phyloP scores from a whole-genome alignment of 2,888 invertebrate species.

The Nipponacmea schrenckii region DNA sequence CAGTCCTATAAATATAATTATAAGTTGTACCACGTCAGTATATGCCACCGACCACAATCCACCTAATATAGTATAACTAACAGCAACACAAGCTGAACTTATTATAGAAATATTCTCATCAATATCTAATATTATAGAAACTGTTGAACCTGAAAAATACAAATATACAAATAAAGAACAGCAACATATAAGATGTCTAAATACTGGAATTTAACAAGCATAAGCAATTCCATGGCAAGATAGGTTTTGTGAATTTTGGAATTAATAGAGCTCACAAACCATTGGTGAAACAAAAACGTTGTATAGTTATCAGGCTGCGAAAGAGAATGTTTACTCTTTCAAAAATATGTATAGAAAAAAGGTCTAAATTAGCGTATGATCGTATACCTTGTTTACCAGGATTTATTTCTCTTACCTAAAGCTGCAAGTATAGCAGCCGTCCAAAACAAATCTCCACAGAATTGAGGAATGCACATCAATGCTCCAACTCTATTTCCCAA shows the following conservation, averaged over 20 bases:
- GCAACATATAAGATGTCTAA: too few relatives aligned
- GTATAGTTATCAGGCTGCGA: too few relatives aligned
- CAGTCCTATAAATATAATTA: slow-evolving; percentile 47
- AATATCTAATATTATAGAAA: slow-evolving; percentile 39
- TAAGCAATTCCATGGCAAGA: too few relatives aligned
- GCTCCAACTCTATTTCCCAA: slow-evolving; percentile 56
- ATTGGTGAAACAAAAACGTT: too few relatives aligned
- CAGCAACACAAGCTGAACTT: slow-evolving; percentile 44
- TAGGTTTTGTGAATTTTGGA: too few relatives aligned
- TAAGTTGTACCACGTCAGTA: slow-evolving; percentile 51
- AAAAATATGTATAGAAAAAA: too few relatives aligned
- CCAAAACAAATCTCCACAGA: slow-evolving; percentile 62
- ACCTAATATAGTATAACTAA: slow-evolving; percentile 50
- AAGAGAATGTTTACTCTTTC: too few relatives aligned
- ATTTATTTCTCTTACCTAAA: slow-evolving; percentile 43
- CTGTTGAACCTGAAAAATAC: slow-evolving; percentile 35
- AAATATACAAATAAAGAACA: too few relatives aligned
- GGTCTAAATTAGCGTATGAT: too few relatives aligned
- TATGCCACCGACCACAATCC: slow-evolving; percentile 53
- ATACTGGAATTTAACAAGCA: too few relatives aligned
- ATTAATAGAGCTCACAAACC: too few relatives aligned
- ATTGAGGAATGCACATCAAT: slow-evolving; percentile 57
- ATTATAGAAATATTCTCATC: slow-evolving; percentile 38
- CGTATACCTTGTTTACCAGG: too few relatives aligned
- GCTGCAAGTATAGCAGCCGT: slow-evolving; percentile 60